These are phyloP conservation scores for Agrilus planipennis DNA, from an alignment of 1,140 invertebrate genomes.

Conservation along the genomic window DNA sequence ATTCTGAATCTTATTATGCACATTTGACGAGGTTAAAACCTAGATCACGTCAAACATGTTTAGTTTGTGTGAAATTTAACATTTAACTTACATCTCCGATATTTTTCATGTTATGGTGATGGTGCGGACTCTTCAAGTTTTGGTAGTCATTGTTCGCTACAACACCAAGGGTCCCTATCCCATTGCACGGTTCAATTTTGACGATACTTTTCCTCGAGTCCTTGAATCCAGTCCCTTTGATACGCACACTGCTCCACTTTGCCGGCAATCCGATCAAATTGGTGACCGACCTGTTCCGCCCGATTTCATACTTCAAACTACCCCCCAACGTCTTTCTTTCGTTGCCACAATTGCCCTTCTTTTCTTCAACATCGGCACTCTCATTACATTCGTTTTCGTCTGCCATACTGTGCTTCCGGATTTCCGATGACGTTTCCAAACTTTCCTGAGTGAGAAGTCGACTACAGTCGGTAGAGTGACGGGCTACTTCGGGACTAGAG, in stretches of 20 bases:
- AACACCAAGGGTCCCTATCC: slow-evolving; percentile 27
- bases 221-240: slow-evolving; percentile 39
- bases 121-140: slow-evolving; percentile 15
- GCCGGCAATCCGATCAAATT: slow-evolving; percentile 27
- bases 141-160: slow-evolving; percentile 38
- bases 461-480: slow-evolving; percentile 6
- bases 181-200: slow-evolving; percentile 47
- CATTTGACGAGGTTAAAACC: too few species aligned
- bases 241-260: slow-evolving; percentile 45
- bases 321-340: slow-evolving; percentile 18
- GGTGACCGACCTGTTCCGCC: slow-evolving; percentile 24
- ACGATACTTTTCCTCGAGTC: slow-evolving; percentile 43
- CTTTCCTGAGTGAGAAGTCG: neutral
- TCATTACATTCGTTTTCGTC: neutral
- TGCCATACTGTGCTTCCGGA: slow-evolving; percentile 8
- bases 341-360: too few species aligned
- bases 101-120: slow-evolving; percentile 25
- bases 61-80: too few species aligned
- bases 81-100: slow-evolving; percentile 30
- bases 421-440: neutral
- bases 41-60: too few species aligned
- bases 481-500: slow-evolving; percentile 16
- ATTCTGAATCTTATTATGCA: too few species aligned
- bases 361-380: too few species aligned
- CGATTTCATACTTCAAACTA: slow-evolving; percentile 29